Evolutionary conservation across 2,113 vertebrate species (phyloP), one percentile per base, ranked within the genome.

Genomic region (Benitochromis conjunctus): DNA sequence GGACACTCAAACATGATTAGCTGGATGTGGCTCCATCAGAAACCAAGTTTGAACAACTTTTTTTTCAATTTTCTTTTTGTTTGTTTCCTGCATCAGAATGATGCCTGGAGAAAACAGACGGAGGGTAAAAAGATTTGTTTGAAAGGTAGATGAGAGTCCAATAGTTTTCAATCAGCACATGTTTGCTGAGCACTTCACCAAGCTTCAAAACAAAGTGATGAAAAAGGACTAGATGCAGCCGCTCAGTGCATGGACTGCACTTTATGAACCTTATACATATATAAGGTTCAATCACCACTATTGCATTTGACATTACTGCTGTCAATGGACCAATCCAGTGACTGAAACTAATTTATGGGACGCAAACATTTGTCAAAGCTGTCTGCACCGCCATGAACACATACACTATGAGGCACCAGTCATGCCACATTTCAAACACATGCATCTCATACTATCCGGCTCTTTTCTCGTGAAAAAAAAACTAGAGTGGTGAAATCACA

Each of bases 1-100:
- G 89, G 85, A 93, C 94, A 93, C 92, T 96, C 92, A 94, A 87
- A 87, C 48, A 46, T 88, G 92, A 95, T 94, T 94, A 94, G 55
- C 85, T 31, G 24, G 55, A 69, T 87, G 79, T 69, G 81, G 64
- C 66, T 83, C 24, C 14, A 51, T 46, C 11, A 9, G 51, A 60
- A 48, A 82, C 79, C 81, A 90, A 93, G 74, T 94, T 93, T 85
- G 53, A 85, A 54, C 19, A 34, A 79, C 81, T 83, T 86, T 89
- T 76, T 64, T 64, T 10, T 21, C n/a, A 9, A 1, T 41, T 38
- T 24, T 57, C 14, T 74, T 41, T 43, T 34, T 87, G 92, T 92
- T 92, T 94, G 64, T 88, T 92, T 82, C n/a, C 82, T 71, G 36
- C 12, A 74, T 88, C 83, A 79, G 60, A 84, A 69, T 26, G 81